These are phyloP conservation scores for Saccostrea echinata DNA, from an alignment of 1,140 invertebrate species.

Conservation along the genomic window DNA sequence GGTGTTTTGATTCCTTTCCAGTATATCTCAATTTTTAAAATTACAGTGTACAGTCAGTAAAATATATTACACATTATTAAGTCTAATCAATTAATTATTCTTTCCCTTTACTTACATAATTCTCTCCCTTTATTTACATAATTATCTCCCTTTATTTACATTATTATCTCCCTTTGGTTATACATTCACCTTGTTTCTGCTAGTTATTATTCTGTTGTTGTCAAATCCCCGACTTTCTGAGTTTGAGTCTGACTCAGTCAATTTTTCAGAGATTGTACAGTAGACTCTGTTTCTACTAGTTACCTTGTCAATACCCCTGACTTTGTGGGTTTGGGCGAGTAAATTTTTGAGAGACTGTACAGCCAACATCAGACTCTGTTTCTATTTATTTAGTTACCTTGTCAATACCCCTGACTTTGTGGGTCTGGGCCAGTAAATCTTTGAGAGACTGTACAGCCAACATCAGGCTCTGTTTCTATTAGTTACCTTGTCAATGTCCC, in stretches of 20 bases:
- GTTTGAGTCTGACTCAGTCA: background rate
- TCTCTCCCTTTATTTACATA: too few species aligned
- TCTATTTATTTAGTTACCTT: slow-evolving; percentile 51
- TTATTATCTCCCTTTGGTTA: background rate
- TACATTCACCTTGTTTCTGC: background rate
- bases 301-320: slow-evolving; percentile 18
- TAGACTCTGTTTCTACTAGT: background rate
- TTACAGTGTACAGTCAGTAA: too few species aligned
- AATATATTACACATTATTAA: too few species aligned
- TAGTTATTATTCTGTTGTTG: too few species aligned
- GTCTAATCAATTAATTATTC: too few species aligned
- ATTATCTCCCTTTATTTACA: too few species aligned
- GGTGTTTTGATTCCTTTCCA: too few species aligned
- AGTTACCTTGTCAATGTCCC: slow-evolving; percentile 12
- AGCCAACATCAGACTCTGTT: slow-evolving; percentile 52
- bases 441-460: slow-evolving; percentile 72
- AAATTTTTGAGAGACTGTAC: slow-evolving; percentile 67
- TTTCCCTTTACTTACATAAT: too few species aligned
- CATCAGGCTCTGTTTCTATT: slow-evolving; percentile 67
- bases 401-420: slow-evolving; percentile 63
- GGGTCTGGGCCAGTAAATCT: slow-evolving; percentile 68
- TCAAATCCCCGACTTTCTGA: background rate
- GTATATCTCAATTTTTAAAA: too few species aligned
- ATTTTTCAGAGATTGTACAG: too few species aligned
- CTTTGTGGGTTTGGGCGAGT: background rate